These are phyloP conservation scores for Anastrepha obliqua DNA, from an alignment of 1,140 invertebrate genomes.

Conservation along the genomic window DNA sequence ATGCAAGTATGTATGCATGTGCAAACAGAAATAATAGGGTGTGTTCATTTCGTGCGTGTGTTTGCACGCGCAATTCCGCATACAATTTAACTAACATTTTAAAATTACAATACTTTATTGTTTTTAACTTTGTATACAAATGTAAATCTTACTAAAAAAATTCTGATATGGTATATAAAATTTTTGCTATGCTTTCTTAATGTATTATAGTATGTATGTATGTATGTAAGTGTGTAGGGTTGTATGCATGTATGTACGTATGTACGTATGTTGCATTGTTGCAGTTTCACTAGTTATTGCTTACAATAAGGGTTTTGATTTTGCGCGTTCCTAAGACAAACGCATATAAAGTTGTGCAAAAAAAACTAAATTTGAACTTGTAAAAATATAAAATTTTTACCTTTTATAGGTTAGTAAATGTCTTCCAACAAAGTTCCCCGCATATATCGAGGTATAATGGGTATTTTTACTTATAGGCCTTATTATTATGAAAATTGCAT, in stretches of 20 bases:
- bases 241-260: background rate
- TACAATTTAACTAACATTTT: conserved; percentile 25
- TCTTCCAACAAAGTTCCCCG: too few relatives aligned
- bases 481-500: too few relatives aligned
- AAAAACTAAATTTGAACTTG: background rate
- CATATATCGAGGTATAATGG: too few relatives aligned
- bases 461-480: too few relatives aligned
- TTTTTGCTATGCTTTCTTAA: conserved; percentile 27
- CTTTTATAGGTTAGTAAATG: background rate
- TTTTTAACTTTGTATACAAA: background rate
- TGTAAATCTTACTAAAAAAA: conserved; percentile 38
- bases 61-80: background rate
- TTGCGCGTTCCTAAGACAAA: background rate
- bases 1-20: conserved; percentile 18
- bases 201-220: background rate
- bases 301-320: background rate
- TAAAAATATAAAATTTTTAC: background rate
- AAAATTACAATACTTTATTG: background rate
- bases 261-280: background rate
- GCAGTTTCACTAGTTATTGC: background rate
- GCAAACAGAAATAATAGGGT: background rate
- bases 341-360: background rate
- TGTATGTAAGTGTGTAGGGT: too few relatives aligned
- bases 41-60: too few relatives aligned
- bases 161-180: conserved; percentile 34